Base-by-base conservation (phyloP, 2,113 vertebrate genomes). In the Athene noctua region DNA sequence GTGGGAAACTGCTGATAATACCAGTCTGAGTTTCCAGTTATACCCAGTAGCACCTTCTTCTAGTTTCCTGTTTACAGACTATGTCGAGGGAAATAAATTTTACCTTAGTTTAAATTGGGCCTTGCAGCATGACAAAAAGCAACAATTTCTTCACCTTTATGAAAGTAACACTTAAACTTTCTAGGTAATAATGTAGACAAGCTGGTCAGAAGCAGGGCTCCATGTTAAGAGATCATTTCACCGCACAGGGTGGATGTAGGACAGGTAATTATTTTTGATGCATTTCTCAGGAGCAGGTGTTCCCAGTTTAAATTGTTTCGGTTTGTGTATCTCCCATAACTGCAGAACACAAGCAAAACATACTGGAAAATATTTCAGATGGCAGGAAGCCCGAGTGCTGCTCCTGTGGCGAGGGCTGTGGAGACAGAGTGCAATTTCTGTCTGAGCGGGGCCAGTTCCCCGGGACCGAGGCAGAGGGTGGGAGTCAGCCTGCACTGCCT, bases 251-350 rank as follows among this genome's bases (percentile, higher is more conserved):
- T 36, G 26, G 80, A 17, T 36, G 73, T 4, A 83, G 91, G 96
- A 95, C 93, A 93, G 94, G 96, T 97, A 74, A 90, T 97, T 97
- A 97, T 96, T 97, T 98, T 90, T 97, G 97, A 96, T 98, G 92
- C 91, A 90, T 98, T 97, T 97, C 94, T 97, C 95, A 96, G 97
- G 95, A 97, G 94, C 97, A 97, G 91, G 93, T 96, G 92, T 97
- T 97, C 44, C 44, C 75, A 90, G 80, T 92, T 88, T 59, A 90
- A 97, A 90, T 96, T 44, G 86, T 95, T 97, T 92, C 68, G 49
- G 89, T 97, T 86, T 91, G 91, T 94, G 1, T 93, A 78, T 97
- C 96, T 97, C 80, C 78, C 66, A 0, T 75, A 95, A 83, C 80
- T 78, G 70, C 95, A 90, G 95, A 95, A 92, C 82, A 52, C 40